A percentile compares a stretch with the other conserved stretches of the same genome.
phyloP scores from a whole-genome alignment of 2,113 vertebrate species.

The Platysternon megacephalum region DNA sequence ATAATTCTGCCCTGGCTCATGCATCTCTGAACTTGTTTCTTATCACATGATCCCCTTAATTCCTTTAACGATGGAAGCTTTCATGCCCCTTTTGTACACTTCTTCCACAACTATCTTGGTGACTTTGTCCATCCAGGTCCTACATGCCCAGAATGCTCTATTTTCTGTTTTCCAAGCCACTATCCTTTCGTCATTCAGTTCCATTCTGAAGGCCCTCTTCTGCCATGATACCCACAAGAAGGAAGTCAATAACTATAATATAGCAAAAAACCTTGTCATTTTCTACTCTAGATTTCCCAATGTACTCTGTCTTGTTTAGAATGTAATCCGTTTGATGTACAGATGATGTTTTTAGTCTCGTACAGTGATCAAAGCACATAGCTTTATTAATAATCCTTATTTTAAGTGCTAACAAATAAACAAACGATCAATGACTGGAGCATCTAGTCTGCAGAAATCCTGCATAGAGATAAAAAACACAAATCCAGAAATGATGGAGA shows the following conservation, averaged over 20 bases:
- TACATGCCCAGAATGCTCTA: background rate
- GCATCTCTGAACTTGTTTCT: too few relatives aligned
- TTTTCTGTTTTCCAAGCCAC: background rate
- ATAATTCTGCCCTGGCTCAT: background rate
- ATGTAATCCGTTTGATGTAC: background rate
- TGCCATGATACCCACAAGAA: background rate
- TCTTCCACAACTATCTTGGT: background rate
- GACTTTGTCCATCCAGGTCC: background rate
- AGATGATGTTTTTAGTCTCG: background rate
- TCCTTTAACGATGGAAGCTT: too few relatives aligned
- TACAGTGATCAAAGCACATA: fast-evolving
- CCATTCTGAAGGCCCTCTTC: background rate
- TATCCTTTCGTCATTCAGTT: background rate
- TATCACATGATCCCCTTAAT: too few relatives aligned
- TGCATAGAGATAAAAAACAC: background rate
- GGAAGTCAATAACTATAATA: background rate
- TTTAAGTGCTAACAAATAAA: background rate
- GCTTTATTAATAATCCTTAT: background rate
- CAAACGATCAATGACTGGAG: background rate
- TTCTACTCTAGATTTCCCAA: background rate
- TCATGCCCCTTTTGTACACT: background rate
- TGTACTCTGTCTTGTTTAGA: background rate
- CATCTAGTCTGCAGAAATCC: background rate
- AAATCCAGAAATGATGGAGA: background rate
- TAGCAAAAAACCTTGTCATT: background rate